phyloP scores from a whole-genome alignment of 2,888 invertebrate genomes.

The Venusia cambrica region DNA sequence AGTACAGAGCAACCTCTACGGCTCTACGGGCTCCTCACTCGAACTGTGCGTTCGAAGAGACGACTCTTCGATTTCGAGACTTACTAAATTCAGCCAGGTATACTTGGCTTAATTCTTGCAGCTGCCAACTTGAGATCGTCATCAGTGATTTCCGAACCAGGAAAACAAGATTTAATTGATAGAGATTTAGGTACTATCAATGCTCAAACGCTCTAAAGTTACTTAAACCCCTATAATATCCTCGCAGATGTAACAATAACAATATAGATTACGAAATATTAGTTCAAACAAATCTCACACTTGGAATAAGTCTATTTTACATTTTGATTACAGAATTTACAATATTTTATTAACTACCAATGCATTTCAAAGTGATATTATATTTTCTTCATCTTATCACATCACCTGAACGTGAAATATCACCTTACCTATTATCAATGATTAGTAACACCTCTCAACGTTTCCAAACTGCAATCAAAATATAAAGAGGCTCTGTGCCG shows the following conservation, averaged over 20 bases:
- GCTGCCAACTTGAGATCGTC: too few species aligned
- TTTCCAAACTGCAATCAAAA: constrained; percentile 18
- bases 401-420: too few species aligned
- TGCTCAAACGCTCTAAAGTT: constrained; percentile 22
- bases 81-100: too few species aligned
- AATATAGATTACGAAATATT: constrained; percentile 43
- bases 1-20: too few species aligned
- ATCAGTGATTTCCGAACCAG: too few species aligned
- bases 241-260: constrained; percentile 44
- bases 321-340: constrained; percentile 19
- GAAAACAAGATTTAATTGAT: constrained; percentile 37
- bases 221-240: constrained; percentile 31
- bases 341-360: not conserved
- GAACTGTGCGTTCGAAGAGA: too few species aligned
- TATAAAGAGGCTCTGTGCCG: constrained; percentile 23
- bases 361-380: not conserved
- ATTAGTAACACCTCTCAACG: constrained; percentile 1
- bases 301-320: constrained; percentile 31
- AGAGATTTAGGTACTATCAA: constrained; percentile 13
- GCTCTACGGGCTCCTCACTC: too few species aligned
- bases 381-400: not conserved
- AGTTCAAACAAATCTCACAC: constrained; percentile 51
- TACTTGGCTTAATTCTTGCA: too few species aligned
- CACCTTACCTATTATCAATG: too few species aligned
- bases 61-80: too few species aligned